Percentiles rank a stretch among this genome's conserved stretches.
phyloP scores from a whole-genome alignment of 2,113 vertebrate species.

The Elanus axillaris region DNA sequence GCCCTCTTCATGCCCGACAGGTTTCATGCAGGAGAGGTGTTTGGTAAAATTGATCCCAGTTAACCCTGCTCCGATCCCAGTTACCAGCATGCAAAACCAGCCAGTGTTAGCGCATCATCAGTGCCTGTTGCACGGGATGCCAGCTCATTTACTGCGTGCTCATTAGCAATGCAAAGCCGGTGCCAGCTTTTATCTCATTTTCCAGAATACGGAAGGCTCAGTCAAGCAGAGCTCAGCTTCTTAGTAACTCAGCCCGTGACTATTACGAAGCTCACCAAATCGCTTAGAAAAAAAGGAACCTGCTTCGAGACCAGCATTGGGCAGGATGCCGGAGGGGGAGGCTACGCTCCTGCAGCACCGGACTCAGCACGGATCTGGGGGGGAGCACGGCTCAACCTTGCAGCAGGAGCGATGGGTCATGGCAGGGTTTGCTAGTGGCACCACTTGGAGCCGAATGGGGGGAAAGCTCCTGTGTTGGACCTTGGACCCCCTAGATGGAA shows the following conservation, averaged over 20 bases:
- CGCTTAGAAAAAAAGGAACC: background rate
- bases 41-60: background rate
- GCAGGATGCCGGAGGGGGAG: background rate
- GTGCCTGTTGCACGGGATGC: background rate
- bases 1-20: background rate
- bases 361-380: accelerated
- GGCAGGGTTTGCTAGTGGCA: background rate
- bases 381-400: background rate
- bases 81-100: background rate
- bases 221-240: background rate
- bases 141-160: background rate
- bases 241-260: background rate
- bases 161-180: background rate
- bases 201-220: background rate
- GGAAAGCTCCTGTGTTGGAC: background rate
- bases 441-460: background rate
- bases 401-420: background rate
- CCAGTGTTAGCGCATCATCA: accelerated
- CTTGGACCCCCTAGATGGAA: background rate
- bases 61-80: background rate
- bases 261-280: background rate
- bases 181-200: background rate
- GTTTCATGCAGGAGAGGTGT: accelerated
- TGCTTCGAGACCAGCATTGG: background rate
- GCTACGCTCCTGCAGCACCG: accelerated